A percentile compares a stretch with the other conserved stretches of the same genome.
These are phyloP conservation scores for Andrena flavipes DNA, from an alignment of 2,888 invertebrate species.

Conservation along the genomic window DNA sequence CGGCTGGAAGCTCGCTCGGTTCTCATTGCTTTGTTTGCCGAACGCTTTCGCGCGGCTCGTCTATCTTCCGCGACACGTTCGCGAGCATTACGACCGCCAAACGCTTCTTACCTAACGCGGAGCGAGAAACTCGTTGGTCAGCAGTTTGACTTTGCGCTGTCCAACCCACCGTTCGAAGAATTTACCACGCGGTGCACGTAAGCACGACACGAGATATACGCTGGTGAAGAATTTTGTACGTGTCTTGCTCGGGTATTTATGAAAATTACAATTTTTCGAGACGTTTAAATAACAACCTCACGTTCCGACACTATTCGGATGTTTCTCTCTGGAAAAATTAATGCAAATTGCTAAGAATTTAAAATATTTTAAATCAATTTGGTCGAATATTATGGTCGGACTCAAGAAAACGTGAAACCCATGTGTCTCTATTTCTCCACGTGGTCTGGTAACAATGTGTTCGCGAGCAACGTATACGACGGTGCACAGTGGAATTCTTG, in stretches of 20 bases:
- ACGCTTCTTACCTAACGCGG: constrained; percentile 15
- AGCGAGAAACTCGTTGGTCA: constrained; percentile 24
- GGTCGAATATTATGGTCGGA: too few species aligned
- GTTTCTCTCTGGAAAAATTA: too few species aligned
- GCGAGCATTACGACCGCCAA: constrained; percentile 13
- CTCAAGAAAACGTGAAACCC: too few species aligned
- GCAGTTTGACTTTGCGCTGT: constrained; percentile 3
- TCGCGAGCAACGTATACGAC: background rate
- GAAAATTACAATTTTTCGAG: background rate
- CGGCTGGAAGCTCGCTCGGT: background rate
- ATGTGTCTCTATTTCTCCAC: too few species aligned
- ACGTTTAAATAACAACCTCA: background rate
- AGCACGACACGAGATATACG: background rate
- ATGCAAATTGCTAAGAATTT: too few species aligned
- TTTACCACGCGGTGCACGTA: constrained; percentile 3
- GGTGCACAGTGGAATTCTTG: background rate
- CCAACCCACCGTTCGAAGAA: constrained; percentile 2
- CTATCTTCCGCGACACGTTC: constrained; percentile 31
- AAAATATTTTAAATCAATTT: too few species aligned
- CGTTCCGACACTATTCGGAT: too few species aligned
- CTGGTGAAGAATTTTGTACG: background rate
- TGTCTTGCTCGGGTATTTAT: background rate
- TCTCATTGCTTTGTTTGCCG: constrained; percentile 29
- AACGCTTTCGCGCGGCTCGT: constrained; percentile 34
- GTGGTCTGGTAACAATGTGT: background rate